Conservation (phyloP, 1,140 invertebrate species). For the Oncopodura yosiiana region DNA sequence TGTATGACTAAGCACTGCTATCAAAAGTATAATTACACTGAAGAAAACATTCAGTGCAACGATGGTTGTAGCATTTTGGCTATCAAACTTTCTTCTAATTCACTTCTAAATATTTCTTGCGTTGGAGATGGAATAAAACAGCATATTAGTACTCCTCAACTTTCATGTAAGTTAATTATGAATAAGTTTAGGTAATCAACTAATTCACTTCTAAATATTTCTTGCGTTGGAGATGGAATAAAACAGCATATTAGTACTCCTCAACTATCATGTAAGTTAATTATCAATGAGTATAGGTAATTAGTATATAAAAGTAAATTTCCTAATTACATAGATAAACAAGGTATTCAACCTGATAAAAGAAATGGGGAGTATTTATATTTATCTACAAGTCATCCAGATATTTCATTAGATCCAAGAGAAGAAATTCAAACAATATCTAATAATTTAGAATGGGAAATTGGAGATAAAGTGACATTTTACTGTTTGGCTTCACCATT, state of each 20-base stretch:
- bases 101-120: slow-evolving; percentile 17
- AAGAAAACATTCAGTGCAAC: not conserved
- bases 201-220: slow-evolving; percentile 15
- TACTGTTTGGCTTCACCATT: slow-evolving; percentile 13
- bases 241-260: not conserved
- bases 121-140: slow-evolving; percentile 15
- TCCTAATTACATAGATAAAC: too few relatives aligned
- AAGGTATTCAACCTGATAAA: too few relatives aligned
- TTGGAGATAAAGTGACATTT: slow-evolving; percentile 13
- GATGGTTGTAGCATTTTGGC: not conserved
- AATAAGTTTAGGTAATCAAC: too few relatives aligned
- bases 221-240: slow-evolving; percentile 16
- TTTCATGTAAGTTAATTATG: slow-evolving; percentile 14
- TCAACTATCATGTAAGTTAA: slow-evolving; percentile 16
- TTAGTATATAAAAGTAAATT: too few relatives aligned
- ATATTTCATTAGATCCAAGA: slow-evolving; percentile 16
- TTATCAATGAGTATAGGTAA: too few relatives aligned
- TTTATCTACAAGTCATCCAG: too few relatives aligned
- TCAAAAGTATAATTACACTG: slow-evolving; percentile 1
- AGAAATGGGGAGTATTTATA: too few relatives aligned
- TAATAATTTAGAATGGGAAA: slow-evolving; percentile 10
- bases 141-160: not conserved
- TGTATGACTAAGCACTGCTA: too few relatives aligned
- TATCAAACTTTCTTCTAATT: slow-evolving; percentile 6
- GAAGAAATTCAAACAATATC: slow-evolving; percentile 16